A percentile compares a stretch with the other conserved stretches of the same genome.
Evolutionary conservation across 2,113 vertebrate species (phyloP).

Genomic region (Polypterus bichir): DNA sequence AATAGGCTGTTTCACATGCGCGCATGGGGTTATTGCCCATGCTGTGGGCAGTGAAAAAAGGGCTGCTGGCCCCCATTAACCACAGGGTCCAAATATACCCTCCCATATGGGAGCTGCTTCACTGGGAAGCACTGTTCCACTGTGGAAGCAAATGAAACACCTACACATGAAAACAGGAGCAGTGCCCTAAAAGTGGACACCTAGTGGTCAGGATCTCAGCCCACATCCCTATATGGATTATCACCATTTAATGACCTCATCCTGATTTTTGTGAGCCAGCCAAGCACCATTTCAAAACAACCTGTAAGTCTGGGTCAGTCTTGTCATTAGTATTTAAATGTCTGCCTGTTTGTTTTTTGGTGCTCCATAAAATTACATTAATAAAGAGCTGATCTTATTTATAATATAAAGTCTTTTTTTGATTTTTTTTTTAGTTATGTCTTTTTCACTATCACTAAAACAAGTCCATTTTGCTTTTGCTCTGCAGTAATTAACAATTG

Average conservation of each 20-base stretch:
- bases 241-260: slow-evolving; percentile 42
- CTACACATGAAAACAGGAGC: too few species aligned
- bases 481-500: slow-evolving; percentile 17
- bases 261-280: slow-evolving; percentile 63
- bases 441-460: slow-evolving; percentile 47
- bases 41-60: too few species aligned
- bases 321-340: slow-evolving; percentile 13
- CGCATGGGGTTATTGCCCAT: too few species aligned
- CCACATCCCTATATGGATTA: slow-evolving; percentile 41
- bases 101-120: too few species aligned
- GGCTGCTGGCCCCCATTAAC: too few species aligned
- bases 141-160: too few species aligned
- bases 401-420: slow-evolving; percentile 22
- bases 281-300: slow-evolving; percentile 64
- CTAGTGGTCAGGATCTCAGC: too few species aligned
- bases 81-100: too few species aligned
- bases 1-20: too few species aligned
- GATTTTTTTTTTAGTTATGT: slow-evolving; percentile 8
- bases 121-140: too few species aligned
- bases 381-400: slow-evolving; percentile 35
- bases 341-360: slow-evolving; percentile 32
- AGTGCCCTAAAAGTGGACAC: too few species aligned
- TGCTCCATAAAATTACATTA: slow-evolving; percentile 41
- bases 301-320: slow-evolving; percentile 16
- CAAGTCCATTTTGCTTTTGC: slow-evolving; percentile 23